These are phyloP conservation scores for Coluber constrictor DNA, from an alignment of 2,797 vertebrate species.

Conservation along the genomic window DNA sequence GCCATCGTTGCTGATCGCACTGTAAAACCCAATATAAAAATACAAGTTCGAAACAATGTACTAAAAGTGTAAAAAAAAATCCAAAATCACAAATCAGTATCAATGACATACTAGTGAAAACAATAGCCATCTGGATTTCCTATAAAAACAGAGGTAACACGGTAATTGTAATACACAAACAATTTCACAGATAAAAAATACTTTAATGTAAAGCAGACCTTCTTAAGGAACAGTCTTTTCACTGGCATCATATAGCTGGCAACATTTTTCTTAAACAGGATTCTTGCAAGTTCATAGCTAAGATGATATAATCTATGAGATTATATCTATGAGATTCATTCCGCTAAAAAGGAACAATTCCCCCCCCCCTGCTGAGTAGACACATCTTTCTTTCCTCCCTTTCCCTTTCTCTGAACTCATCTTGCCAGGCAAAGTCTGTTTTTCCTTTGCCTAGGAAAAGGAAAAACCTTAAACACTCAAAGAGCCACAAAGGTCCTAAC, in stretches of 20 bases:
- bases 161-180: background rate
- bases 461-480: no score
- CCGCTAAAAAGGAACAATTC: background rate
- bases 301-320: no score
- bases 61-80: background rate
- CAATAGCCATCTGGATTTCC: background rate
- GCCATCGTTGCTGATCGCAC: background rate
- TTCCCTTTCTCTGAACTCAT: background rate
- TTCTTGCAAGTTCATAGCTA: no score
- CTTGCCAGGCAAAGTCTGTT: background rate
- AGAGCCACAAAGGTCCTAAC: no score
- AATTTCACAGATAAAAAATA: background rate
- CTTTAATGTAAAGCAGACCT: background rate
- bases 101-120: background rate
- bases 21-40: background rate
- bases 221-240: background rate
- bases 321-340: no score
- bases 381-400: background rate
- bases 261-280: background rate
- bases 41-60: background rate
- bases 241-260: background rate
- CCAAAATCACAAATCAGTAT: background rate
- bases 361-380: background rate
- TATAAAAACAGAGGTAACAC: background rate
- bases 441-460: background rate